A percentile compares a stretch with the other conserved stretches of the same genome.
These are phyloP conservation scores for Uromys caudimaculatus DNA, from an alignment of 2,797 vertebrate genomes.

Conservation along the genomic window DNA sequence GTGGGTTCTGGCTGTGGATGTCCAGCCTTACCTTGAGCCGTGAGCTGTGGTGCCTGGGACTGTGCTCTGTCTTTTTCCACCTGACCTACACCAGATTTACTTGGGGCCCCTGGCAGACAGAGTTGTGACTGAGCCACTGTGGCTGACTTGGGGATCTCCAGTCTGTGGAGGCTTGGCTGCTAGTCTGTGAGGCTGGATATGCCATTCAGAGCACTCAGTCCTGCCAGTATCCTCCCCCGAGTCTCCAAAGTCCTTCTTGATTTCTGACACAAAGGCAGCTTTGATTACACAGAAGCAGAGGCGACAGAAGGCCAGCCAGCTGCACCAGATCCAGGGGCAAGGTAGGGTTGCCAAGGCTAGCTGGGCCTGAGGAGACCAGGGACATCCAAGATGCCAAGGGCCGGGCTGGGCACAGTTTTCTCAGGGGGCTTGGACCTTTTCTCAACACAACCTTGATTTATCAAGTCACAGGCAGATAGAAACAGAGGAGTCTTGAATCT, in stretches of 20 bases:
- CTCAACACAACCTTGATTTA: not conserved
- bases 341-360: constrained; percentile 52
- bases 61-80: not conserved
- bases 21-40: not conserved
- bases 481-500: not conserved
- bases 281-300: constrained; percentile 46
- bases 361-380: not conserved
- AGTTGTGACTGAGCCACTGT: not conserved
- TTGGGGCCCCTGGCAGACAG: not conserved
- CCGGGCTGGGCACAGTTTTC: not conserved
- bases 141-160: not conserved
- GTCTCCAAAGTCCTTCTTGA: constrained; percentile 14
- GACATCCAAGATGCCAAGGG: not conserved
- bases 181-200: not conserved
- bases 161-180: not conserved
- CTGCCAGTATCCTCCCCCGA: not conserved
- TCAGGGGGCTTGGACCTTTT: not conserved
- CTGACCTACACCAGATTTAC: not conserved
- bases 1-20: not conserved
- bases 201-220: not conserved
- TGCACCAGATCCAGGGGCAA: constrained; percentile 66
- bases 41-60: not conserved
- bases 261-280: constrained; percentile 71
- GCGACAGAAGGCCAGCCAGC: constrained; percentile 31
- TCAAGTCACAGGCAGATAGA: not conserved